Evolutionary conservation across 2,113 vertebrate species (phyloP).

Genomic region (Bujurquina vittata): DNA sequence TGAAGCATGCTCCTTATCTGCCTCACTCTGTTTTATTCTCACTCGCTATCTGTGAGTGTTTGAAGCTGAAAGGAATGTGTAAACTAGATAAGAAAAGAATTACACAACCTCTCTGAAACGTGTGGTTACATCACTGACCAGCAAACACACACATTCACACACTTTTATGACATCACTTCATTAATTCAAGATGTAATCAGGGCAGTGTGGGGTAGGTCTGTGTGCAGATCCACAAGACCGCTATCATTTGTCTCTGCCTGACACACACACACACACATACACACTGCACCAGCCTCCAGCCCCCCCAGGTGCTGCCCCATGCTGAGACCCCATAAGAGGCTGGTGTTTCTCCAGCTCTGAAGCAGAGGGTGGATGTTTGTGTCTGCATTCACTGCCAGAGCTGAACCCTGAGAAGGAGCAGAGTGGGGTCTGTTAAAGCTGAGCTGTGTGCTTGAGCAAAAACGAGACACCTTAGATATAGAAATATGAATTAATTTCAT

Average conservation of each 20-base stretch:
- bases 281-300: background rate
- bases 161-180: conserved; percentile 59
- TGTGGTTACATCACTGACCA: conserved; percentile 41
- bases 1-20: background rate
- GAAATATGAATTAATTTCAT: background rate
- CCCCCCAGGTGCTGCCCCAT: conserved; percentile 49
- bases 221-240: conserved; percentile 14
- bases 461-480: background rate
- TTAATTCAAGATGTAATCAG: conserved; percentile 64
- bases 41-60: background rate
- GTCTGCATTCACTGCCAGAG: background rate
- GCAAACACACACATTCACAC: conserved; percentile 6
- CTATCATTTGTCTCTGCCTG: background rate
- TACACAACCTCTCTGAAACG: conserved; percentile 9
- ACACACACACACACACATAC: background rate
- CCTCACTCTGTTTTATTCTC: background rate
- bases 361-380: background rate
- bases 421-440: background rate
- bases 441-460: background rate
- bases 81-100: conserved; percentile 59
- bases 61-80: conserved; percentile 56
- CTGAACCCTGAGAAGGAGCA: background rate
- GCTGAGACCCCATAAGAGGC: conserved; percentile 49
- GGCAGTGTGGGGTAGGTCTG: conserved; percentile 21
- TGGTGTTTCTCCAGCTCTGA: conserved; percentile 17